Evolutionary conservation across 2,797 vertebrate species (phyloP).

Genomic region (Melanotaenia trifasciata): DNA sequence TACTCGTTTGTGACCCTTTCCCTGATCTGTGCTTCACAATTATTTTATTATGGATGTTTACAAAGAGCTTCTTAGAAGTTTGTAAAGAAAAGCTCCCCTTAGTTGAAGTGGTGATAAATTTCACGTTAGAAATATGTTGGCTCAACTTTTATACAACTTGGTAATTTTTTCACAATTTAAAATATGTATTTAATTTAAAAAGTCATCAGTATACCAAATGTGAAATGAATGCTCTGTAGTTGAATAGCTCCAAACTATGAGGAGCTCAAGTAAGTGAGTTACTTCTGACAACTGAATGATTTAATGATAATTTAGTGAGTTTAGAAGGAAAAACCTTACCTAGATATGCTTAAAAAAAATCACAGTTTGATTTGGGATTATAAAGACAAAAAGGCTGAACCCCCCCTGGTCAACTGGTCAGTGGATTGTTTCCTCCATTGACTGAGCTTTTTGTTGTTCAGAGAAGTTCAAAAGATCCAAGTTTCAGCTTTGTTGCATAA

Average conservation of each 20-base stretch:
- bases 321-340: not conserved
- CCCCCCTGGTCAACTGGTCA: too few species aligned
- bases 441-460: not conserved
- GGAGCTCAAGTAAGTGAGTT: not conserved
- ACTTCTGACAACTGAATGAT: not conserved
- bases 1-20: not conserved
- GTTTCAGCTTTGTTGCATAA: not conserved
- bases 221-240: not conserved
- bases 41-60: constrained; percentile 1
- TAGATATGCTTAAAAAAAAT: not conserved
- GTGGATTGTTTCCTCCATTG: not conserved
- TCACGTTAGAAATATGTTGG: not conserved
- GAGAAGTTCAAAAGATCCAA: constrained; percentile 1
- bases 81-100: not conserved
- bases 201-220: not conserved
- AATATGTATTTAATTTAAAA: not conserved
- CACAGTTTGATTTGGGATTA: not conserved
- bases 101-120: not conserved
- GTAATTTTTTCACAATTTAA: not conserved
- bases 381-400: not conserved
- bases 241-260: not conserved
- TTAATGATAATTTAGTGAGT: not conserved
- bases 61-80: not conserved
- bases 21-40: fast-evolving
- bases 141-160: not conserved